Base-by-base conservation (phyloP, 2,113 vertebrate genomes). In the Oryzias woworae region DNA sequence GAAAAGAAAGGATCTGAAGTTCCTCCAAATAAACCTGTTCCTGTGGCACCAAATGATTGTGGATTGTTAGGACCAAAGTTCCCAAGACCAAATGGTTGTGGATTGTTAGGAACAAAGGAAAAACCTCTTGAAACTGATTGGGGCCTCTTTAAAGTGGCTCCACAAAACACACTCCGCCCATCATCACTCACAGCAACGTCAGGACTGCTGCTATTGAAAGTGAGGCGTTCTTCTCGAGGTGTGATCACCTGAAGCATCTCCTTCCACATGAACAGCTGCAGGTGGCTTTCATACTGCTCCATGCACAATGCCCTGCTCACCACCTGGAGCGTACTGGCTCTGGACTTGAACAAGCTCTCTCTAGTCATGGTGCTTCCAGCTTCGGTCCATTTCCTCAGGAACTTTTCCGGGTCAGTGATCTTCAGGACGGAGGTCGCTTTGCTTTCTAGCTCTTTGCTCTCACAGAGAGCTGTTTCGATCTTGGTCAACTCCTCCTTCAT, bases 181-280 rank as follows among this genome's bases (percentile, higher is more conserved):
- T 78, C 78, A n/a, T 45, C 65, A 53, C 77, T 80, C 14, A 87
- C 66, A 1, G 24, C 62, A 41, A 84, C 12, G 2, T 41, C 1
- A 3, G 4, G 1, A 42, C 56, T 68, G 15, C 28, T 14, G 20
- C 18, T 63, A 26, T 12, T 51, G 10, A 81, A 42, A 12, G 54
- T 58, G 7, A 78, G 67, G 8, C 4, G 15, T 42, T 66, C 64
- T 28, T 60, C 69, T 44, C 26, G 55, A 6, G 83, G 61, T 23
- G 78, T 61, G 53, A 90, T 53, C 31, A 78, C 50, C 64, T 75
- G 65, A 16, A 83, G 77, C 85, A 90, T 85, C 75, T 86, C 78
- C 56, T 87, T 89, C 87, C 87, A 87, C 46, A 87, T 23, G 18
- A 87, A 87, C 66, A 84, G 85, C 78, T 83, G 65, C 54, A 88